Base-by-base conservation (phyloP, 2,888 invertebrate genomes). In the Chironomus riparius region DNA sequence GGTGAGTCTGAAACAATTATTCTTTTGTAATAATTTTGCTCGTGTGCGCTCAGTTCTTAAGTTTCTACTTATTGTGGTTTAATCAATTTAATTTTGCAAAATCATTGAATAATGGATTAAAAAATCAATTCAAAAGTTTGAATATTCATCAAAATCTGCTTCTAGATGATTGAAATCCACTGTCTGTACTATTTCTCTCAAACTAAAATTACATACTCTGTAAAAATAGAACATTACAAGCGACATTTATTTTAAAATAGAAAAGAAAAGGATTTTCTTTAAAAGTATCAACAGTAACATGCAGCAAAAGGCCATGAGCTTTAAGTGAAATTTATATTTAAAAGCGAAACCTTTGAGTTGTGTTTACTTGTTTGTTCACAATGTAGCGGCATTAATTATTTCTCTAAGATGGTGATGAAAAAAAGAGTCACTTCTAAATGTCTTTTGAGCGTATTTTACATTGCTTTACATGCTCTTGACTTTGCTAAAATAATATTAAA, bases 1-100 rank as follows among this genome's bases (percentile, higher is more conserved):
- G 87, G 91, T 91, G 83, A 83, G 71, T 77, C 10, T 38, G 38
- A 38, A n/a, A 56, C 10, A 56, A 13, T 18, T 15, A n/a, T 56
- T 18, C 56, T 5, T 6, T 56, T n/a, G 56, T 15, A 38, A 10
- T 1, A 28, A 28, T 28, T 28, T 28, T 28, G 6, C 28, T 28
- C 28, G 4, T 5, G 5, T 28, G 28, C 4, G 4, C 5, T 28
- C 3, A 28, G 1, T 4, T 28, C 28, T 10, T 2, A 2, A 38
- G 38, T 38, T 38, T 10, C 7, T 38, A 38, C 10, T 38, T 2
- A 38, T 38, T 38, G 38, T 38, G 38, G 38, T 10, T 38, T 10
- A 10, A 10, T 6, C 4, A 28, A 4, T 6, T 6, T 28, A 28
- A 28, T 38, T 38, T 38, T 38, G 38, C 38, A 7, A 38, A 38